Evolutionary conservation across 2,113 vertebrate species (phyloP), one percentile per base, ranked within the genome.

Genomic region (Ochotona princeps): DNA sequence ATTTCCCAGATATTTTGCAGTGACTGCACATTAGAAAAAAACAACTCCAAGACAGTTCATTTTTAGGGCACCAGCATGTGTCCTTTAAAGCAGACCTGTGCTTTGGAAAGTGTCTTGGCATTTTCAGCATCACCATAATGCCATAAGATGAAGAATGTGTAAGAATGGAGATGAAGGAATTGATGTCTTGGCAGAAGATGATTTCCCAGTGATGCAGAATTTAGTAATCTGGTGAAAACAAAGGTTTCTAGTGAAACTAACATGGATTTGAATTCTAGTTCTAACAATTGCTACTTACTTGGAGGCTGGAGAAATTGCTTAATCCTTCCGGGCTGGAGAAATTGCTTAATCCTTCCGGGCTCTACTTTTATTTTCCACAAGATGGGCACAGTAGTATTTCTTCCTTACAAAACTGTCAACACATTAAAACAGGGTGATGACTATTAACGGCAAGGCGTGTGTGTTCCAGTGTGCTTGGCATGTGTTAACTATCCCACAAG

Each of bases 1-100:
- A 74, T 69, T 92, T 88, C 32, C 49, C 47, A 79, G 72, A n/a
- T 81, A 92, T 67, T 85, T 75, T 94, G 78, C 78, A 83, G 49
- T 70, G 73, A 9, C 32, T 94, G 9, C 23, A 54, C 26, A 12
- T 0, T 11, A 25, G 32, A 89, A 88, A 13, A 26, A 14, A 87
- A 91, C 38, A 44, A 44, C 69, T 91, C 93, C 82, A 93, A 44
- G 90, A 63, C 74, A 66, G 10, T 90, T 74, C 81, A 60, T 76
- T 63, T 87, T 49, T 28, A 67, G n/a, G 21, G 35, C 11, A 75
- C 35, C 12, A 85, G 23, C 51, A 86, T 11, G 26, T 38, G 44
- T 83, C 47, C 30, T 83, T 92, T 25, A 61, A 80, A 75, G 49
- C 57, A 25, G 49, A 38, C 8, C 51, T 66, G 8, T 81, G 9